phyloP scores from a whole-genome alignment of 2,113 vertebrate genomes.

The Pantherophis guttatus region DNA sequence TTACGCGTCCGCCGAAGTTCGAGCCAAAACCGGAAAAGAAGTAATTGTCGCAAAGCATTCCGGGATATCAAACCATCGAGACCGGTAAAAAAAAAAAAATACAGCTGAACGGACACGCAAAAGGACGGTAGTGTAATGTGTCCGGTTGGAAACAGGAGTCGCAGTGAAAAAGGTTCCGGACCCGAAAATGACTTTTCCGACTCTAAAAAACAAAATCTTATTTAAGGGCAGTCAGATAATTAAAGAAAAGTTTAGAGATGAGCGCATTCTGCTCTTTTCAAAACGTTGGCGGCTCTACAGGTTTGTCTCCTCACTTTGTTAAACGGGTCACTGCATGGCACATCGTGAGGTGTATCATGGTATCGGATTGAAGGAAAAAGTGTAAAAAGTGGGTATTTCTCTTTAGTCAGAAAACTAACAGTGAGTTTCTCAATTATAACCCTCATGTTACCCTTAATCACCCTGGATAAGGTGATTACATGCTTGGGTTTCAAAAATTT shows the following conservation, averaged over 20 bases:
- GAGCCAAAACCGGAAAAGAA: slow-evolving; percentile 21
- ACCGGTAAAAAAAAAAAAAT: background rate
- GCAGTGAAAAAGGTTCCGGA: background rate
- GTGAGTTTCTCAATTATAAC: background rate
- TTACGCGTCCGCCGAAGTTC: rapidly evolving
- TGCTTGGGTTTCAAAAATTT: background rate
- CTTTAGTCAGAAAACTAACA: background rate
- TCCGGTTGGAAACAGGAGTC: background rate
- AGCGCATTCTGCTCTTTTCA: background rate
- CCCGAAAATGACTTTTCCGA: background rate
- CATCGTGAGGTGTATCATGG: background rate
- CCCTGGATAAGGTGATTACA: background rate
- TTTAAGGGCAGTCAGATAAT: background rate
- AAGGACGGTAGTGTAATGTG: rapidly evolving
- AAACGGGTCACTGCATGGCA: background rate
- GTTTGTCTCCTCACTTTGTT: background rate
- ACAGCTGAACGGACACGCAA: rapidly evolving
- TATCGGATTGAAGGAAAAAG: background rate
- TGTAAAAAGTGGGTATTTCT: background rate
- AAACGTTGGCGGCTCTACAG: background rate
- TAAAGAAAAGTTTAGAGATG: background rate
- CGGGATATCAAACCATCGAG: slow-evolving; percentile 23
- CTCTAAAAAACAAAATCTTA: background rate
- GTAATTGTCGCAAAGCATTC: rapidly evolving
- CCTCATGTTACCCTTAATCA: too few species aligned